Conservation (phyloP, 2,797 vertebrate genomes). For the Fistularia tabacaria region DNA sequence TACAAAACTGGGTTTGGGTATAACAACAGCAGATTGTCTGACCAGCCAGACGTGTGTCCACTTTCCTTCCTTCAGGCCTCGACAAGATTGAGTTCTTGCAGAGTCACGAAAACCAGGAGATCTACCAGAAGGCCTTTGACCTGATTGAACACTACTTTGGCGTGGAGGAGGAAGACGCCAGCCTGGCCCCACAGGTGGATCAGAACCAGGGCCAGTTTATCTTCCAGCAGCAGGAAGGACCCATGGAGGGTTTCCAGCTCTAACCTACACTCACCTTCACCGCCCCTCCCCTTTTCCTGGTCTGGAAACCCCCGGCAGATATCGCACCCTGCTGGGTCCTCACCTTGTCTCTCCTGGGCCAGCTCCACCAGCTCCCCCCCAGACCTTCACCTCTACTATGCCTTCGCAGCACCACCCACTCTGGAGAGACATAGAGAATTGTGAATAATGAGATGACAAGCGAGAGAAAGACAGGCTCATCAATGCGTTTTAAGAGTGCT, state of each 20-base stretch:
- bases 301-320: constrained; percentile 9
- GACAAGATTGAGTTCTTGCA: constrained; percentile 99
- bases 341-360: constrained; percentile 11
- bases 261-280: constrained; percentile 34
- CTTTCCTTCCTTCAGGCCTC: constrained; percentile 75
- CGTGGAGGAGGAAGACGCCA: constrained; percentile 85
- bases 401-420: constrained; percentile 15
- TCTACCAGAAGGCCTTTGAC: constrained; percentile 99
- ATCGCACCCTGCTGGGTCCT: constrained; percentile 6
- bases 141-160: constrained; percentile 98
- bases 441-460: constrained; percentile 17
- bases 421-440: constrained; percentile 19
- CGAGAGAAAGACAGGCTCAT: constrained; percentile 19
- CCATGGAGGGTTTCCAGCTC: constrained; percentile 88
- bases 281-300: background rate
- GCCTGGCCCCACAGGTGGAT: constrained; percentile 86
- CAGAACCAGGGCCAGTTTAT: constrained; percentile 87
- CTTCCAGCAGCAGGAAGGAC: constrained; percentile 85
- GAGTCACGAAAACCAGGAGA: constrained; percentile 98
- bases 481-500: constrained; percentile 10
- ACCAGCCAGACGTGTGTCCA: background rate
- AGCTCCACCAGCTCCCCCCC: constrained; percentile 6
- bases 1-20: too few species aligned
- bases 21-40: background rate
- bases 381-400: constrained; percentile 10